Evolutionary conservation across 2,113 vertebrate species (phyloP), one percentile per base, ranked within the genome.

Genomic region (Pelodiscus sinensis): DNA sequence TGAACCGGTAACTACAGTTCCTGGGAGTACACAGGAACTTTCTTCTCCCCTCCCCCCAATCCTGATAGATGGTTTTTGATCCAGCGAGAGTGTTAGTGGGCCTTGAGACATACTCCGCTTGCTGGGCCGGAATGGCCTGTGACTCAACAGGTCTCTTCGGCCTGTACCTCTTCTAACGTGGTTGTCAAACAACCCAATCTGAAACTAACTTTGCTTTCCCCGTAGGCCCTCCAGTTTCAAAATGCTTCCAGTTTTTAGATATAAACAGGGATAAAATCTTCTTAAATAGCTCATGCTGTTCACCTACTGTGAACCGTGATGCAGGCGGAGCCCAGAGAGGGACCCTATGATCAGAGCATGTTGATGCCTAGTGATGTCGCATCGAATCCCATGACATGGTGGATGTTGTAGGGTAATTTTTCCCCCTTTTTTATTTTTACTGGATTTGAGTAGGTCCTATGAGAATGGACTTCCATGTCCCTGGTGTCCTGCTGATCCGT

Each of bases 401-500:
- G 29, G 62, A 31, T 65, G 14, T 31, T 65, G 29, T 31, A 65
- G 13, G 27, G 14, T 65, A 15, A 16, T 14, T 65, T 65, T 4
- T 3, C 31, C 81, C 51, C 92, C 58, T 86, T 81, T 93, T 44
- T 44, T 94, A 90, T 35, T 80, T 81, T 65, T 29, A 65, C 29
- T 31, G 62, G 89, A 10, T 2, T 0, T 81, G 86, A 91, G 54
- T 58, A 83, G 92, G 89, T 24, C 87, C 87, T 51, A 52, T 3
- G 80, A 75, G 92, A 83, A 84, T 4, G 6, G 31, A 55, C 75
- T 95, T 88, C 87, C 82, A 54, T 8, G 5, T 2, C 86, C 87
- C 94, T 93, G 89, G 92, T 89, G 27, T 92, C 27, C 7, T 8
- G 51, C 16, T n/a, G 84, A 84, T 79, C 90, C 94, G 89, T 94